Evolutionary conservation across 2,888 invertebrate genomes (phyloP), one percentile per base, ranked within the genome.

Genomic region (Dryadula phaetusa): DNA sequence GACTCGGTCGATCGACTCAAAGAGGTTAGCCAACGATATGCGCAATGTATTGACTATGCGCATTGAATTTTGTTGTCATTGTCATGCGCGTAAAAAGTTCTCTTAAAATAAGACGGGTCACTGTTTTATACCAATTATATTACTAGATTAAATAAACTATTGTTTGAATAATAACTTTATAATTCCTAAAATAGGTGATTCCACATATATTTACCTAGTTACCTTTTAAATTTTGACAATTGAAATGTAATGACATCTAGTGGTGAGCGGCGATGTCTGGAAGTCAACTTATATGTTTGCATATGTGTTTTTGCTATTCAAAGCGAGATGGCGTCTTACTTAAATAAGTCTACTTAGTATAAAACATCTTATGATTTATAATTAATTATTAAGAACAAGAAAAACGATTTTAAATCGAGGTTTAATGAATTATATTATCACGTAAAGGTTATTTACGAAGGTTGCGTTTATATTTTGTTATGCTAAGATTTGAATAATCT

Each of bases 31-130:
- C 78, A 84, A 84, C 71, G 75, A 80, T 81, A 90, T 92, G 92
- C 92, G 92, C 92, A 92, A 92, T 88, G 90, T 87, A 90, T 88
- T 90, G 92, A 92, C 86, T 92, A 90, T 92, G 92, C 92, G 92
- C 92, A 90, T 84, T 92, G 83, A 87, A 83, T 82, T 84, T 84
- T 76, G 75, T 75, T 77, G 76, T 74, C 79, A 84, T 81, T 82
- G 86, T 80, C 91, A 92, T 92, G 92, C 91, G 92, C 91, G 83
- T 75, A 78, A 60, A n/a, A 56, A 56, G 1, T 40, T 56, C 46
- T 3, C 18, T 40, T 52, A 2, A 40, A 40, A 40, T 10, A 22
- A 56, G 0, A 7, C 4, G 18, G 32, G 25, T 8, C 49, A 49
- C 49, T 28, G 49, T 16, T 16, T 52, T 28, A 32, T 32, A 6